phyloP scores from a whole-genome alignment of 2,888 invertebrate species.

The Drosophila mulleri region DNA sequence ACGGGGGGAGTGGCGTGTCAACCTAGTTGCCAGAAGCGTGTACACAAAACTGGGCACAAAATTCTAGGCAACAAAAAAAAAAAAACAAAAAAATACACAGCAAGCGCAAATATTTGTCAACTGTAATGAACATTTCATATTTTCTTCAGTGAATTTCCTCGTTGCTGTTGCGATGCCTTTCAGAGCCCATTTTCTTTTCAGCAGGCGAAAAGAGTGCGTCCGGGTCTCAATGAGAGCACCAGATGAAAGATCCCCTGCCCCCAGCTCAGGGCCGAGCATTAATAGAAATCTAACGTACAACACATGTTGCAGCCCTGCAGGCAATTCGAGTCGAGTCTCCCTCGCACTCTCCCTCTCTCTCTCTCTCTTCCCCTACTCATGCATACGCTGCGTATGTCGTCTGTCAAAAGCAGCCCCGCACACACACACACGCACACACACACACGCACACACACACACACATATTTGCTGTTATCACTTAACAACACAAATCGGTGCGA shows the following conservation, averaged over 20 bases:
- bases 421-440: conserved; percentile 16
- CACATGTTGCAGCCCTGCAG: conserved; percentile 73
- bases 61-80: conserved; percentile 52
- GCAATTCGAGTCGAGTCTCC: conserved; percentile 34
- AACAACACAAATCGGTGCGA: conserved; percentile 79
- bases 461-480: conserved; percentile 63
- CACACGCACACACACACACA: not conserved
- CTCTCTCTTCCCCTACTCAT: not conserved
- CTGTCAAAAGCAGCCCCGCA: conserved; percentile 46
- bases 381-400: conserved; percentile 39
- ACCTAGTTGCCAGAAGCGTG: conserved; percentile 54
- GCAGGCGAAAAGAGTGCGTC: conserved; percentile 52
- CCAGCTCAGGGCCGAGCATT: conserved; percentile 41
- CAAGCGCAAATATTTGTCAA: conserved; percentile 77
- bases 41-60: conserved; percentile 61
- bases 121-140: conserved; percentile 81
- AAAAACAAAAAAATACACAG: conserved; percentile 49
- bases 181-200: conserved; percentile 76
- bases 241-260: conserved; percentile 23
- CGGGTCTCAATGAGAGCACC: conserved; percentile 56
- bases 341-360: not conserved
- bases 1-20: conserved; percentile 34
- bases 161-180: conserved; percentile 57
- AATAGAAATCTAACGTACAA: conserved; percentile 77
- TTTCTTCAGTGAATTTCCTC: conserved; percentile 44